phyloP scores from a whole-genome alignment of 2,113 vertebrate species.

The Zootoca vivipara region DNA sequence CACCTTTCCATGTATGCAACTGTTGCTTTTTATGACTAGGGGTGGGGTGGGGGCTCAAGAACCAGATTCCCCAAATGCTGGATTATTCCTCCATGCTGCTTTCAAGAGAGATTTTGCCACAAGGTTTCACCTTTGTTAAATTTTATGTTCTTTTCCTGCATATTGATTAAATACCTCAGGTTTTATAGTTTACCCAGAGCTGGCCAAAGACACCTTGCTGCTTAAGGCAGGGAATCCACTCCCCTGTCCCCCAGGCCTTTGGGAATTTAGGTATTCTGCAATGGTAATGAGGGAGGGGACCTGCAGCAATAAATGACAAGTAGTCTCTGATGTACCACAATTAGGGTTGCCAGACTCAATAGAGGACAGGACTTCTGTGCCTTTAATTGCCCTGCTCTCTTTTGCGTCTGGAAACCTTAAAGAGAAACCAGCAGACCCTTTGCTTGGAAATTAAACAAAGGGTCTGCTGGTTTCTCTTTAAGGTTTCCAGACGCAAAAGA shows the following conservation, averaged over 20 bases:
- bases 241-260: neutral
- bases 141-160: neutral
- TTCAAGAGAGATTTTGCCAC: neutral
- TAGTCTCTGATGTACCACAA: neutral
- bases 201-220: neutral
- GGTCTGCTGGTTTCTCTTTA: too few relatives aligned
- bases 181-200: neutral
- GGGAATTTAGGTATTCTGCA: neutral
- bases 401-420: too few relatives aligned
- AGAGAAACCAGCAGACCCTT: too few relatives aligned
- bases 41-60: conserved; percentile 66
- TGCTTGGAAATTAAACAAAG: too few relatives aligned
- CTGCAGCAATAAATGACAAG: neutral
- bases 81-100: conserved; percentile 29
- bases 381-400: too few relatives aligned
- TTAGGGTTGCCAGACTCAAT: too few relatives aligned
- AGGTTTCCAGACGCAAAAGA: too few relatives aligned
- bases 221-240: neutral
- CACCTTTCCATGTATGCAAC: neutral
- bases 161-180: conserved; percentile 5
- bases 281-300: neutral
- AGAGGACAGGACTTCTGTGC: too few relatives aligned
- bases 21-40: conserved; percentile 57
- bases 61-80: conserved; percentile 41
- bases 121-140: conserved; percentile 33